A percentile compares a stretch with the other conserved stretches of the same genome.
phyloP scores from a whole-genome alignment of 2,113 vertebrate genomes.

The Neofelis nebulosa region DNA sequence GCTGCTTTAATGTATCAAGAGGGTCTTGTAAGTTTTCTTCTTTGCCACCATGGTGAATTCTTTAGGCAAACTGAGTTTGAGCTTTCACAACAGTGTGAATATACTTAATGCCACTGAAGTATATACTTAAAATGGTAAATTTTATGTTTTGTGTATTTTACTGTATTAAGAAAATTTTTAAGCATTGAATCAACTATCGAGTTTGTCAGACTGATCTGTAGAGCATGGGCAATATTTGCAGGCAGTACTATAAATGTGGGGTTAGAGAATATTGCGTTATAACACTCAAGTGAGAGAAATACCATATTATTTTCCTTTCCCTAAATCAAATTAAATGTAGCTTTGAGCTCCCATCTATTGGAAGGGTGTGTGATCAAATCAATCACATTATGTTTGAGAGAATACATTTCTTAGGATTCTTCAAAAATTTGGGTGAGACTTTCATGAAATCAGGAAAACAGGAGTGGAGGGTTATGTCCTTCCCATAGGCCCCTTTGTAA shows the following conservation, averaged over 20 bases:
- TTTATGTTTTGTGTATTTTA: not conserved
- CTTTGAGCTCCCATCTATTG: not conserved
- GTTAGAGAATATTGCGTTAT: not conserved
- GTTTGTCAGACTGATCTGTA: not conserved
- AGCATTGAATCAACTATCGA: not conserved
- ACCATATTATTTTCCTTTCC: constrained; percentile 25
- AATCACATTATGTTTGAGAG: not conserved
- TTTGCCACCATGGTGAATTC: not conserved
- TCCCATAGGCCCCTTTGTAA: not conserved
- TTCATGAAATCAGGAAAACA: not conserved
- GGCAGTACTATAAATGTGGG: not conserved
- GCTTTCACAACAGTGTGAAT: not conserved
- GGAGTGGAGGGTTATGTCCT: not conserved
- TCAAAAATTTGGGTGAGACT: not conserved
- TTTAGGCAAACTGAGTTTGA: constrained; percentile 25
- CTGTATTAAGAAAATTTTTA: not conserved
- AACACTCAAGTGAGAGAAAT: not conserved
- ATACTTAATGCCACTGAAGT: not conserved
- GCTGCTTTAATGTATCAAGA: not conserved
- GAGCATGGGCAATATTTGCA: not conserved
- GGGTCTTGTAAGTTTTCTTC: not conserved
- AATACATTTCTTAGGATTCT: constrained; percentile 3
- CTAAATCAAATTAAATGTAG: constrained; percentile 39
- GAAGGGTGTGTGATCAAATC: not conserved
- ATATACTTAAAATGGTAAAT: not conserved